Evolutionary conservation across 53 echinoderm and acorn worm species (phyloP).

Genomic region (Henricia sp.): DNA sequence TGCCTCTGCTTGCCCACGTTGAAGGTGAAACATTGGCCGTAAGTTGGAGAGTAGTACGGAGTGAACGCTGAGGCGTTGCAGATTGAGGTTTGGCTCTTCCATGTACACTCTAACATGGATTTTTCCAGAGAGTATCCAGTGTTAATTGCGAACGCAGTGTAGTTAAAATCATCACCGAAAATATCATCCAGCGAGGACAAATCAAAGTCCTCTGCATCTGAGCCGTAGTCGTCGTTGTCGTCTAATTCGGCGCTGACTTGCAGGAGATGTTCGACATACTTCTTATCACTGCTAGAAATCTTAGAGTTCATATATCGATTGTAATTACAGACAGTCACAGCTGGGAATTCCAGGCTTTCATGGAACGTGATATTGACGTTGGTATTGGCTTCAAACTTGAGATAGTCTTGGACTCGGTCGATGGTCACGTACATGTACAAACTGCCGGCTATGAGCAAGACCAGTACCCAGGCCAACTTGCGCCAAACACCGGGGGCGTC

Average conservation of each 20-base stretch:
- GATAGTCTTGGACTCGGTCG: conserved; percentile 3
- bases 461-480: not conserved
- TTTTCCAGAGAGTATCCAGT: conserved; percentile 16
- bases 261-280: not conserved
- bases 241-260: not conserved
- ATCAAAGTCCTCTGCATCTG: not conserved
- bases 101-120: conserved; percentile 5
- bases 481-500: conserved; percentile 3
- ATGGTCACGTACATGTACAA: not conserved
- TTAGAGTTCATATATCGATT: conserved; percentile 32
- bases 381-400: conserved; percentile 5
- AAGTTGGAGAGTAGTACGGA: not conserved
- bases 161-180: conserved; percentile 28
- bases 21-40: conserved; percentile 46
- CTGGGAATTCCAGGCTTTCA: conserved; percentile 20
- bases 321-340: conserved; percentile 46
- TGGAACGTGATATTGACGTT: not conserved
- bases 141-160: not conserved
- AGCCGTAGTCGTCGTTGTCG: not conserved
- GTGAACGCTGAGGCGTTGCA: conserved; percentile 17
- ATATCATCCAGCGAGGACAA: not conserved
- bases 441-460: not conserved
- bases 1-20: not conserved
- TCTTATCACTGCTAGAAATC: not conserved
- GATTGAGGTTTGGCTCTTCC: not conserved